Evolutionary conservation across 2,888 invertebrate genomes (phyloP), one percentile per base, ranked within the genome.

Genomic region (Choristoneura rosaceana): DNA sequence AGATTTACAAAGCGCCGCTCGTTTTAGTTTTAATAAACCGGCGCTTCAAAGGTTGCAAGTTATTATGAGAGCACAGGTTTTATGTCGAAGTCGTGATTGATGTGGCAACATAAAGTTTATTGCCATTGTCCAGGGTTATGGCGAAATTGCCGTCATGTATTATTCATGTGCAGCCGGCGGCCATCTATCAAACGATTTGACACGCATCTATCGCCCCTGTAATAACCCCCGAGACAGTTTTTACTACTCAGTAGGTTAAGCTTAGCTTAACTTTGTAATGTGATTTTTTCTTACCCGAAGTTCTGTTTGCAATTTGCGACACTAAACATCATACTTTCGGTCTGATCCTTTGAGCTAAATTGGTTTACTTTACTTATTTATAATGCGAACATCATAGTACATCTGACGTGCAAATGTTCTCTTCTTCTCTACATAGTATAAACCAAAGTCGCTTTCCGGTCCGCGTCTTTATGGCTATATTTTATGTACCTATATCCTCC

Each of bases 141-240:
- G 73, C 69, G 59, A 69, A 73, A 68, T 71, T 64, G 73, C 68
- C 67, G 59, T 15, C 62, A 73, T 73, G 68, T 69, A 60, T 73
- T 73, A 73, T 73, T 73, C 73, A 73, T 73, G 63, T 58, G 59
- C 63, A 64, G 73, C 68, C 73, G 68, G 68, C 73, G 73, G 68
- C 63, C 73, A 73, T 73, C 73, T 73, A 73, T 73, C 73, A 68
- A 69, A 73, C 73, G 64, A 73, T 73, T 73, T 69, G 73, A 73
- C 73, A 73, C 73, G 69, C 71, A 68, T 73, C 73, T 69, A 73
- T 59, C 69, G 64, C 73, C 68, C 38, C 71, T 63, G 33, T 61
- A 41, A 64, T 60, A 64, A 41, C 66, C 61, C 61, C 52, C 43
- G 66, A 62, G 55, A 67, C 59, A 33, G 15, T 52, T 71, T 70